A percentile compares a stretch with the other conserved stretches of the same genome.
Evolutionary conservation across 1,140 invertebrate genomes (phyloP).

Genomic region (Lordiphosa collinella): DNA sequence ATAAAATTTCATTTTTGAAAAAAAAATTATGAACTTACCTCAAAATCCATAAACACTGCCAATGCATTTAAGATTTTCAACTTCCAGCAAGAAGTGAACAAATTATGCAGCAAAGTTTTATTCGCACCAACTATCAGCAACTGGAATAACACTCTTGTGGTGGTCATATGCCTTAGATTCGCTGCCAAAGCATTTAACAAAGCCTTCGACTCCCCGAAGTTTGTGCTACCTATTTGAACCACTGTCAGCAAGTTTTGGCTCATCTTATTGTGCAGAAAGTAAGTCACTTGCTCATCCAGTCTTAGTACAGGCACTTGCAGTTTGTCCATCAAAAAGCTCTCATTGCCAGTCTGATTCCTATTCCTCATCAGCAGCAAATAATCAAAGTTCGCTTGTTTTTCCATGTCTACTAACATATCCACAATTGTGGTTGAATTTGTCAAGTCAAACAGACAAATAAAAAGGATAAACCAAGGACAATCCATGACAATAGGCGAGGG

Average conservation of each 20-base stretch:
- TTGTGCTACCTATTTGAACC: slow-evolving; percentile 11
- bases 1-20: no score
- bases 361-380: slow-evolving; percentile 49
- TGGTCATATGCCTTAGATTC: slow-evolving; percentile 56
- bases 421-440: slow-evolving; percentile 16
- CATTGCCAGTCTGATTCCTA: slow-evolving; percentile 20
- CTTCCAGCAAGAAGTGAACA: slow-evolving; percentile 58
- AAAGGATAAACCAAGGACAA: slow-evolving; percentile 20
- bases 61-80: slow-evolving; percentile 55
- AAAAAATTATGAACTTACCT: slow-evolving; percentile 36
- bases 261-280: slow-evolving; percentile 34
- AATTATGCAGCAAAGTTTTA: slow-evolving; percentile 7
- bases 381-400: slow-evolving; percentile 30
- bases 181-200: slow-evolving; percentile 35
- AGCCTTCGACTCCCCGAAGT: slow-evolving; percentile 22
- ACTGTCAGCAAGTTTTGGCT: slow-evolving; percentile 30
- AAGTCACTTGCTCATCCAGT: slow-evolving; percentile 40
- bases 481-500: slow-evolving; percentile 31
- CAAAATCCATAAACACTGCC: slow-evolving; percentile 36
- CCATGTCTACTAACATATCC: slow-evolving; percentile 40
- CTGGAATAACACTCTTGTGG: slow-evolving; percentile 48
- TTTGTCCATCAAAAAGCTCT: slow-evolving; percentile 17
- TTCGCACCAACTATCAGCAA: slow-evolving; percentile 7
- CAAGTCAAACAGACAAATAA: slow-evolving; percentile 18
- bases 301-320: slow-evolving; percentile 40